Evolutionary conservation across 2,113 vertebrate species (phyloP).

Genomic region (Orthonyx spaldingii): DNA sequence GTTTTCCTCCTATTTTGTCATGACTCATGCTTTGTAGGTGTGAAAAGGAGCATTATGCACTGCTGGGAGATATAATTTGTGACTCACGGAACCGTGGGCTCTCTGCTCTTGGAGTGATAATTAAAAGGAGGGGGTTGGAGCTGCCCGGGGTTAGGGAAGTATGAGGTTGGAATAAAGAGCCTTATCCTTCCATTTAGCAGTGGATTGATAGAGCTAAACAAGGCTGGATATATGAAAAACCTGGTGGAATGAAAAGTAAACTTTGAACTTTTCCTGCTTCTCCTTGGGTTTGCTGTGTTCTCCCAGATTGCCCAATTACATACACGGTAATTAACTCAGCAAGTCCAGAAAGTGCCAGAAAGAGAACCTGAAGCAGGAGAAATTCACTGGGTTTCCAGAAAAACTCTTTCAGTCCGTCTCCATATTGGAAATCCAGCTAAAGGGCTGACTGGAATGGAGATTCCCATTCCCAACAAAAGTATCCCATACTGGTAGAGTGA

Average conservation of each 20-base stretch:
- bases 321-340: background rate
- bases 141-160: background rate
- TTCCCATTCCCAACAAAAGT: background rate
- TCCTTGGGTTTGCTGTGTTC: background rate
- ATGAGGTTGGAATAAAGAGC: background rate
- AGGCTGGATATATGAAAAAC: background rate
- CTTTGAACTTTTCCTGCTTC: background rate
- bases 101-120: constrained; percentile 11
- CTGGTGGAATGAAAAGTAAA: background rate
- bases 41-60: constrained; percentile 30
- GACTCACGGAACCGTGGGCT: constrained; percentile 42
- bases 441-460: background rate
- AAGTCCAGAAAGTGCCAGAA: background rate
- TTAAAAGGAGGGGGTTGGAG: constrained; percentile 49
- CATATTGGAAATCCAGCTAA: background rate
- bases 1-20: background rate
- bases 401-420: background rate
- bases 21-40: constrained; percentile 57
- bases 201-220: background rate
- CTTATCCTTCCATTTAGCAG: background rate
- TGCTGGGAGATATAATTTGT: constrained; percentile 48
- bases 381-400: background rate
- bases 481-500: too few relatives aligned
- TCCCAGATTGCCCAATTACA: background rate
- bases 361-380: background rate